Conservation (phyloP, 2,888 invertebrate species). For the Leucoma salicis region DNA sequence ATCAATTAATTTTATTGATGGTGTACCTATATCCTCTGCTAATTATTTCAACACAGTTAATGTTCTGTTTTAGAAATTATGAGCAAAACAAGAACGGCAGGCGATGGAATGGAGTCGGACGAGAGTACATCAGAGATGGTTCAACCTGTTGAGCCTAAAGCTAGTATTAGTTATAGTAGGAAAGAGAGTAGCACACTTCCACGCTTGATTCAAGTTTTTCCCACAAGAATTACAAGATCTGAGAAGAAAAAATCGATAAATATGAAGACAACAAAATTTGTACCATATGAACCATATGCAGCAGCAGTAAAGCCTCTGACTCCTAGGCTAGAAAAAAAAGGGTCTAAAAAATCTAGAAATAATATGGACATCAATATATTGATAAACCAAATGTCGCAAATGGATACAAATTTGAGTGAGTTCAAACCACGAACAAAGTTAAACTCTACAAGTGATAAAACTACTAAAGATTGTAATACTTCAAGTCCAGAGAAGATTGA, state of each 20-base stretch:
- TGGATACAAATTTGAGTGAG: slow-evolving; percentile 84
- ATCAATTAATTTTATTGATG: slow-evolving; percentile 17
- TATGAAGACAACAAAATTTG: slow-evolving; percentile 89
- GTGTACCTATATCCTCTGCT: slow-evolving; percentile 10
- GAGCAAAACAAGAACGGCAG: slow-evolving; percentile 83
- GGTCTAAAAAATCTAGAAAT: slow-evolving; percentile 73
- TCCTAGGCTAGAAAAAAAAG: slow-evolving; percentile 68
- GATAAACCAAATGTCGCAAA: slow-evolving; percentile 86
- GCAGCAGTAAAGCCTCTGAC: slow-evolving; percentile 91
- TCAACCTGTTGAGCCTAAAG: slow-evolving; percentile 26
- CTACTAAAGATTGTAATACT: slow-evolving; percentile 40
- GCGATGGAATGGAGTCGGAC: slow-evolving; percentile 90
- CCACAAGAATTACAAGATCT: slow-evolving; percentile 83
- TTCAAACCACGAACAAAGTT: slow-evolving; percentile 75
- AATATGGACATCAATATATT: slow-evolving; percentile 86
- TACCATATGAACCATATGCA: slow-evolving; percentile 94
- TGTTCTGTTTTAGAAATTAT: slow-evolving; percentile 55
- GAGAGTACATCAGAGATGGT: slow-evolving; percentile 47
- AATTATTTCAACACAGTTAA: slow-evolving; percentile 9
- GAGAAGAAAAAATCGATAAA: slow-evolving; percentile 80
- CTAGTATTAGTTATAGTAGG: slow-evolving; percentile 28
- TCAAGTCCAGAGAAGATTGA: slow-evolving; percentile 66
- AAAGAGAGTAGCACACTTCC: slow-evolving; percentile 49
- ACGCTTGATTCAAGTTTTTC: slow-evolving; percentile 66
- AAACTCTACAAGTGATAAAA: slow-evolving; percentile 58